These are phyloP conservation scores for Neosalanx taihuensis DNA, from an alignment of 2,797 vertebrate genomes.

Conservation along the genomic window DNA sequence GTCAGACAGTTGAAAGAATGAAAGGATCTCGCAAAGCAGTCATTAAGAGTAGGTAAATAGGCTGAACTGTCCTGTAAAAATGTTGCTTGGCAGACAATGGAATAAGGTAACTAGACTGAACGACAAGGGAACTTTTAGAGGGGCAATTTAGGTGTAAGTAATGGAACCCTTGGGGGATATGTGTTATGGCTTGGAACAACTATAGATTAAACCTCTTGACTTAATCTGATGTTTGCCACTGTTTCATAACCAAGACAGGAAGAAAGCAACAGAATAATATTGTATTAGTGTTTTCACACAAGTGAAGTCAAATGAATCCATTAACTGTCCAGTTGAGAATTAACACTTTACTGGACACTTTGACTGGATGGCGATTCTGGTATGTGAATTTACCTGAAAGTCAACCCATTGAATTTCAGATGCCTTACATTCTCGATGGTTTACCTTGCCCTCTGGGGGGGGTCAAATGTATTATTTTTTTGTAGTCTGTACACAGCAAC, in stretches of 20 bases:
- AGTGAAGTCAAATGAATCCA: not conserved
- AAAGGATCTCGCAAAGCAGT: not conserved
- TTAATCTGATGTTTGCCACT: not conserved
- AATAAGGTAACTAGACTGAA: not conserved
- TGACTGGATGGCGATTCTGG: not conserved
- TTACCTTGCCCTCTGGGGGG: not conserved
- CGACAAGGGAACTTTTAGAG: not conserved
- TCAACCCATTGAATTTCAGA: slow-evolving; percentile 10
- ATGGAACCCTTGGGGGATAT: not conserved
- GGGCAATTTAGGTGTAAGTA: not conserved
- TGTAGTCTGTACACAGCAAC: not conserved
- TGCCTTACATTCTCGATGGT: slow-evolving; percentile 24
- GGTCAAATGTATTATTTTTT: slow-evolving; percentile 6
- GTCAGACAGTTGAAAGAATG: not conserved
- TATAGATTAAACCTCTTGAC: slow-evolving; percentile 6
- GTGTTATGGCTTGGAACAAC: not conserved
- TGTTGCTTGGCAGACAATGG: not conserved
- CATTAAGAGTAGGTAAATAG: not conserved
- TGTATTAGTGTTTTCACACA: too few relatives aligned
- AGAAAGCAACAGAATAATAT: not conserved
- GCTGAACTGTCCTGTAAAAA: slow-evolving; percentile 24
- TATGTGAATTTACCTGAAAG: slow-evolving; percentile 6
- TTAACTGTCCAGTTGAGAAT: not conserved
- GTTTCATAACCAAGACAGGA: not conserved
- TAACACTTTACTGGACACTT: not conserved